Evolutionary conservation across 2,888 invertebrate species (phyloP), one percentile per base, ranked within the genome.

Genomic region (Nipponacmea schrenckii): DNA sequence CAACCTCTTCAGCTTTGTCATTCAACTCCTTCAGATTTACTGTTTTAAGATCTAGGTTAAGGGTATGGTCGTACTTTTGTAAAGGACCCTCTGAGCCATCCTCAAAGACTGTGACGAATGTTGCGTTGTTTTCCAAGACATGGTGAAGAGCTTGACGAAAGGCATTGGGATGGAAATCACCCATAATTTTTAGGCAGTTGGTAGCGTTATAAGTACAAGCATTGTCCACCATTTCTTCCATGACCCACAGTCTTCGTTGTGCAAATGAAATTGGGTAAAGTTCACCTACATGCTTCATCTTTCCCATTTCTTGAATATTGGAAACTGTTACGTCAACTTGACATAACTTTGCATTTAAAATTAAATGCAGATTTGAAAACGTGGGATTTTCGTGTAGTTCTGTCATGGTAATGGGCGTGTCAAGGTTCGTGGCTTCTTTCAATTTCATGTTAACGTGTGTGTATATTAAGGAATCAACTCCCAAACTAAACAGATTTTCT

Each of bases 101-200:
- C 24, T 68, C 26, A 26, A 63, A 20, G 20, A 62, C 62, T 17
- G 62, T 45, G 44, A 24, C 39, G 45, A 68, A 68, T 26, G 68
- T 62, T 17, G 39, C 63, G 62, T 68, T 62, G 15, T 44, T 31
- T 14, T 17, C 31, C 20, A 68, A 24, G 20, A 63, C 68, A 15
- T 62, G 31, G 7, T 63, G 17, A 10, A 68, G 39, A 15, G 68
- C 27, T 44, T 63, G 56, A 62, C 14, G 56, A 31, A 68, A 62
- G 14, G 68, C 68, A n/a, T 20, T 62, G 12, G 26, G 44, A 63
- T 68, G 26, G 5, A 68, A 20, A 62, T 68, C 20, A 45, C 68
- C 68, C 44, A 45, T 26, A 45, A 56, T 31, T 45, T 31, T 62
- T 20, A 56, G 24, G 56, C 56, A 56, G 24, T 56, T 56, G 24